Percentiles rank a stretch among this genome's conserved stretches.
phyloP scores from a whole-genome alignment of 1,140 invertebrate genomes.

The Scaptomyza hsui region DNA sequence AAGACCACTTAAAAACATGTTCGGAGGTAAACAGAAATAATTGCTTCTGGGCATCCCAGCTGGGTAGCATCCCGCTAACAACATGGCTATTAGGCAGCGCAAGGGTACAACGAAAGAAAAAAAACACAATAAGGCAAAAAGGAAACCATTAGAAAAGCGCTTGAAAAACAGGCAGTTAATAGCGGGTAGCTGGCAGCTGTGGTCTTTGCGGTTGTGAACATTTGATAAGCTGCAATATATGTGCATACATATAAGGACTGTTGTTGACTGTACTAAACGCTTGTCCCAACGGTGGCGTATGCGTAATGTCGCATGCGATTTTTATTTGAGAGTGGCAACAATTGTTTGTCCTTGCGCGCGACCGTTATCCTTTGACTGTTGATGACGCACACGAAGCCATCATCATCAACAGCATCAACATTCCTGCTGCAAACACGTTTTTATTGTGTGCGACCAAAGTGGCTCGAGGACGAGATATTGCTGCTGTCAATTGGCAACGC shows the following conservation, averaged over 20 bases:
- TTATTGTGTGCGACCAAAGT: conserved; percentile 47
- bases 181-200: conserved; percentile 37
- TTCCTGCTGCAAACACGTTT: conserved; percentile 50
- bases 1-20: conserved; percentile 4
- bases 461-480: conserved; percentile 21
- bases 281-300: conserved; percentile 30
- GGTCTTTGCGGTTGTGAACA: conserved; percentile 22
- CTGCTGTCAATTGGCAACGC: conserved; percentile 35
- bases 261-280: conserved; percentile 4
- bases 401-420: no score
- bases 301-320: conserved; percentile 28
- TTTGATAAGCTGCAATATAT: conserved; percentile 52
- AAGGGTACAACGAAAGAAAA: conserved; percentile 31
- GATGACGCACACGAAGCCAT: not conserved
- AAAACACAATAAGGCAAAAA: conserved; percentile 14
- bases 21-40: conserved; percentile 32
- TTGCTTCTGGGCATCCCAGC: conserved; percentile 30
- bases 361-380: conserved; percentile 24
- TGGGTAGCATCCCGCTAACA: conserved; percentile 46
- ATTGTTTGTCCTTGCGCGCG: conserved; percentile 37
- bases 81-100: conserved; percentile 49
- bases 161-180: conserved; percentile 30
- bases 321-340: conserved; percentile 32
- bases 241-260: conserved; percentile 38
- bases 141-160: conserved; percentile 38